Evolutionary conservation across 2,113 vertebrate genomes (phyloP).

Genomic region (Pelmatolapia mariae): DNA sequence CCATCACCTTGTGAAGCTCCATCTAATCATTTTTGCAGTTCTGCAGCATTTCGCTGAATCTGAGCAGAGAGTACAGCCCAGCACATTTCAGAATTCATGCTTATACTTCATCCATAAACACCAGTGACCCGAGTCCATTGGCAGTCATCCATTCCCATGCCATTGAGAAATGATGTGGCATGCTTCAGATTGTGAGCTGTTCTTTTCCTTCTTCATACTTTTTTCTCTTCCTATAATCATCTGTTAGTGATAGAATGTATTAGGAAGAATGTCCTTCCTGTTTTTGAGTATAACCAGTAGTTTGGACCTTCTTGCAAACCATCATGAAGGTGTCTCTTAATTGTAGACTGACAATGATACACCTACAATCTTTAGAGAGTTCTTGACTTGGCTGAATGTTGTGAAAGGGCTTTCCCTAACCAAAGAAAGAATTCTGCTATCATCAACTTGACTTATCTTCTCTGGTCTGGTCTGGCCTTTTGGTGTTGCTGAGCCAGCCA

Average conservation of each 20-base stretch:
- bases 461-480: neutral
- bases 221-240: neutral
- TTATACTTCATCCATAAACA: neutral
- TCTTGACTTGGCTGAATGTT: neutral
- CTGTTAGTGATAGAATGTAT: neutral
- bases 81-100: neutral
- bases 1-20: neutral
- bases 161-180: neutral
- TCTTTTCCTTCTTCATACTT: neutral
- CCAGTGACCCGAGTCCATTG: neutral
- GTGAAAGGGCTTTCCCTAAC: neutral
- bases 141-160: neutral
- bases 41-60: neutral
- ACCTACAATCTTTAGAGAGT: neutral
- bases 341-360: too few relatives aligned
- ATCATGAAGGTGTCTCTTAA: too few relatives aligned
- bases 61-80: neutral
- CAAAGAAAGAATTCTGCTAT: neutral
- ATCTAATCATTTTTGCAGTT: neutral
- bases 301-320: neutral
- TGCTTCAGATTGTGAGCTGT: neutral
- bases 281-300: neutral
- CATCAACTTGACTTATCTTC: neutral
- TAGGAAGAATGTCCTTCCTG: neutral
- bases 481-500: neutral